phyloP scores from a whole-genome alignment of 2,113 vertebrate species.

The Amphiprion ocellaris region DNA sequence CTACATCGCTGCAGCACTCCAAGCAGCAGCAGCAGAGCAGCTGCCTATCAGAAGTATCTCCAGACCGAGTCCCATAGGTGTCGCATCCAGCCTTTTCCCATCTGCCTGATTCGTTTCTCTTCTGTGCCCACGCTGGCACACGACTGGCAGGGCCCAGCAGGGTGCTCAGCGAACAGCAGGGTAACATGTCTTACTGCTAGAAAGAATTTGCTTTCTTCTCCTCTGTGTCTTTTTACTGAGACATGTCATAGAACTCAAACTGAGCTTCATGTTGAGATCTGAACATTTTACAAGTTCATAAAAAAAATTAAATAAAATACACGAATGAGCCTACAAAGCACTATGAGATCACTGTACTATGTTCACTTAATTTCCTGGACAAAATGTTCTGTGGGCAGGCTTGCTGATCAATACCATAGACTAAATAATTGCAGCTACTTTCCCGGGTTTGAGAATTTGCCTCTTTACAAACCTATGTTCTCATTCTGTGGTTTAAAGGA shows the following conservation, averaged over 20 bases:
- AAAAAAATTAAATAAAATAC: constrained; percentile 1
- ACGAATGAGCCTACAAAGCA: background rate
- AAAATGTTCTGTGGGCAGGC: background rate
- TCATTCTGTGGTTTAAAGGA: background rate
- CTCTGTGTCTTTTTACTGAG: constrained; percentile 1
- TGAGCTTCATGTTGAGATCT: constrained; percentile 3
- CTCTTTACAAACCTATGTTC: background rate
- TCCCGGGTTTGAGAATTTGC: background rate
- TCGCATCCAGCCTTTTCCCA: constrained; percentile 41
- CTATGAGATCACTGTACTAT: background rate
- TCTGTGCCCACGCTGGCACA: constrained; percentile 22
- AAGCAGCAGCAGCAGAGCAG: constrained; percentile 15
- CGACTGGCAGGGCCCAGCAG: constrained; percentile 1
- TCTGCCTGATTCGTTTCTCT: constrained; percentile 35
- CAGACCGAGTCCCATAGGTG: constrained; percentile 41
- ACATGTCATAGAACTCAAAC: constrained; percentile 21
- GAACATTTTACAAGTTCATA: constrained; percentile 23
- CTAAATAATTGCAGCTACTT: background rate
- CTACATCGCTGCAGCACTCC: background rate
- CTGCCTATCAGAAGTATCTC: constrained; percentile 49
- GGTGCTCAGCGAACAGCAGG: constrained; percentile 19
- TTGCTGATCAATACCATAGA: background rate
- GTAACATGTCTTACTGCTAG: background rate
- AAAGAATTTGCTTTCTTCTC: constrained; percentile 30
- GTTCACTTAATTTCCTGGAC: background rate